These are phyloP conservation scores for Macquaria ambigua DNA, from an alignment of 2,113 vertebrate genomes.

Conservation along the genomic window DNA sequence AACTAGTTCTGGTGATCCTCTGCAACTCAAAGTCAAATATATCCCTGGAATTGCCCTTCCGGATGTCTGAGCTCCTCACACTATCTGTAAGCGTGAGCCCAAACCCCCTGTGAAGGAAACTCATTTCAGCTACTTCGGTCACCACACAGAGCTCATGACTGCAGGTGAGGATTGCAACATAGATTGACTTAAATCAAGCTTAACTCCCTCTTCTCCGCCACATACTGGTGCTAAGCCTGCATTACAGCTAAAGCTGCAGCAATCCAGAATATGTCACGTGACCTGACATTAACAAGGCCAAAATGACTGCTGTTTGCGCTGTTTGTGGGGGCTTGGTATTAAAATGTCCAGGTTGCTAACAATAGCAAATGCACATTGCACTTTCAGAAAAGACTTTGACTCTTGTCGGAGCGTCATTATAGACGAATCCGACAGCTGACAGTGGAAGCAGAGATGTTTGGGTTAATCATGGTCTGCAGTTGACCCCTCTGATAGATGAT, in stretches of 20 bases:
- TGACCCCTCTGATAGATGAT: too few species aligned
- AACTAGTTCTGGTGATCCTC: not conserved
- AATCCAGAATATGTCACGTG: not conserved
- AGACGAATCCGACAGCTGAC: too few species aligned
- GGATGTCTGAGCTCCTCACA: not conserved
- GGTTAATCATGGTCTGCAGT: too few species aligned
- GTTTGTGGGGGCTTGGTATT: not conserved
- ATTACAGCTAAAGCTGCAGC: not conserved
- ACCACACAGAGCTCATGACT: not conserved
- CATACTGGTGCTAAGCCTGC: not conserved
- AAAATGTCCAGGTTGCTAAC: not conserved
- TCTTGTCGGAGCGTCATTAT: too few species aligned
- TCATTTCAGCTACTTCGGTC: not conserved
- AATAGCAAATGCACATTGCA: too few species aligned
- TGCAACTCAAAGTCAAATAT: not conserved
- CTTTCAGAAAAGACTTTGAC: too few species aligned
- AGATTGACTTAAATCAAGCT: not conserved
- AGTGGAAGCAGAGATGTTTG: too few species aligned
- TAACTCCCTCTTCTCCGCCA: not conserved
- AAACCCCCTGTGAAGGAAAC: not conserved
- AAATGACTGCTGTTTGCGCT: too few species aligned
- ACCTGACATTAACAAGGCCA: not conserved
- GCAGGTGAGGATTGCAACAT: not conserved
- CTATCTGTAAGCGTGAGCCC: not conserved
- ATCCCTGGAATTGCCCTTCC: not conserved